phyloP scores from a whole-genome alignment of 2,113 vertebrate genomes.

The Cynocephalus volans region DNA sequence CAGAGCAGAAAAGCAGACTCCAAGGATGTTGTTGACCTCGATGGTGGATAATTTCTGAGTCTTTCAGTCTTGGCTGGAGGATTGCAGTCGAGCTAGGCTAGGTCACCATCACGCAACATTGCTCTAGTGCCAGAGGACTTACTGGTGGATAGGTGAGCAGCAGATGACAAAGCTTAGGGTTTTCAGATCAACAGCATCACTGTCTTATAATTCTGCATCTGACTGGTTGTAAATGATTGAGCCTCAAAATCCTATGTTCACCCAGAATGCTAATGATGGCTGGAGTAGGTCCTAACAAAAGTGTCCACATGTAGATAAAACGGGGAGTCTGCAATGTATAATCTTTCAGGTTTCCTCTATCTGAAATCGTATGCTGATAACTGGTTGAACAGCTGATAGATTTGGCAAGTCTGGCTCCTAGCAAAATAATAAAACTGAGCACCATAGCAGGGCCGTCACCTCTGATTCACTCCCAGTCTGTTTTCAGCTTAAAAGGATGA shows the following conservation, averaged over 20 bases:
- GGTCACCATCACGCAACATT: neutral
- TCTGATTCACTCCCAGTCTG: neutral
- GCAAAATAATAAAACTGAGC: slow-evolving; percentile 21
- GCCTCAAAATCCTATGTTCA: neutral
- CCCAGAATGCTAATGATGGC: neutral
- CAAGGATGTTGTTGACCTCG: too few species aligned
- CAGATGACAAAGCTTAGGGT: neutral
- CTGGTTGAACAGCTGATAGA: slow-evolving; percentile 21
- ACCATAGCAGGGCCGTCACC: neutral
- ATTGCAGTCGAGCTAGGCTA: neutral
- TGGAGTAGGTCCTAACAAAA: neutral
- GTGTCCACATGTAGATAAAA: neutral
- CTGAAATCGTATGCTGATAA: neutral
- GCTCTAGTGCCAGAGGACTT: neutral
- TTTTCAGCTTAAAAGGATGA: neutral
- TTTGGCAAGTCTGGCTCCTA: neutral
- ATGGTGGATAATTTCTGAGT: neutral
- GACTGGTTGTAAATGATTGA: neutral
- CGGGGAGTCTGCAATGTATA: neutral
- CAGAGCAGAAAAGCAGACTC: neutral
- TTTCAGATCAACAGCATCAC: neutral
- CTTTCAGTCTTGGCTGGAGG: neutral
- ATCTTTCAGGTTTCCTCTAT: neutral
- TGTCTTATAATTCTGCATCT: neutral
- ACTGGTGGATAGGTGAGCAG: neutral